phyloP scores from a whole-genome alignment of 2,113 vertebrate genomes.

The Pseudorhombus dupliciocellatus region DNA sequence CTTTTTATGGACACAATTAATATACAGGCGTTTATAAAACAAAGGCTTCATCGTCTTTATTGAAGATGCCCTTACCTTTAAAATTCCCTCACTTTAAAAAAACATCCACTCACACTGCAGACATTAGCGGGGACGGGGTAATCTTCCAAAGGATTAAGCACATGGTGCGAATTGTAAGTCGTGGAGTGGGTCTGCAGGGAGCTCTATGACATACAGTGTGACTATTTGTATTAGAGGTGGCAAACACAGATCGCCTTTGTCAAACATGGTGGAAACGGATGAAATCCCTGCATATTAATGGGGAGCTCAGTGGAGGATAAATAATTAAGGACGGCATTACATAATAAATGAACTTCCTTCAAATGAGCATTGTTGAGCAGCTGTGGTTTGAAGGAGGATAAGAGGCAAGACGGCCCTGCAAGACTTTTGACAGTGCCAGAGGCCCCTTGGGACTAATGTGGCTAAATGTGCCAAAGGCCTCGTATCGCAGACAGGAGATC shows the following conservation, averaged over 20 bases:
- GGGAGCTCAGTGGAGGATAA: slow-evolving; percentile 42
- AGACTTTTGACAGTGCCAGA: slow-evolving; percentile 32
- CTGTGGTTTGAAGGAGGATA: slow-evolving; percentile 34
- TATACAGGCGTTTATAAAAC: slow-evolving; percentile 42
- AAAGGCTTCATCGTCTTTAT: slow-evolving; percentile 30
- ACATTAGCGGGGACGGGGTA: slow-evolving; percentile 2
- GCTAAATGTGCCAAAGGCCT: slow-evolving; percentile 45
- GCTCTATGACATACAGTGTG: slow-evolving; percentile 18
- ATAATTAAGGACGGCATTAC: slow-evolving; percentile 63
- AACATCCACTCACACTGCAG: background rate
- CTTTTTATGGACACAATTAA: slow-evolving; percentile 39
- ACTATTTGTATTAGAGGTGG: slow-evolving; percentile 51
- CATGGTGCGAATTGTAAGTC: slow-evolving; percentile 39
- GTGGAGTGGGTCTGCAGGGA: slow-evolving; percentile 38
- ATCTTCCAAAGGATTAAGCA: slow-evolving; percentile 28
- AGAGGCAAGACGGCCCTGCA: slow-evolving; percentile 27
- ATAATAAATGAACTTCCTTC: slow-evolving; percentile 72
- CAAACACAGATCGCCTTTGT: slow-evolving; percentile 37
- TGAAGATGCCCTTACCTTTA: slow-evolving; percentile 8
- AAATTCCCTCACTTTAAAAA: slow-evolving; percentile 16
- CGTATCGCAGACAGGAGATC: slow-evolving; percentile 56
- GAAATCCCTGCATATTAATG: slow-evolving; percentile 48
- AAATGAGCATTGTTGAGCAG: slow-evolving; percentile 55
- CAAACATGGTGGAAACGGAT: slow-evolving; percentile 36
- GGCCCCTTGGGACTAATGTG: slow-evolving; percentile 23